Percentiles rank a stretch among this genome's conserved stretches.
These are phyloP conservation scores for Malaclemys terrapin DNA, from an alignment of 2,113 vertebrate species.

Conservation along the genomic window DNA sequence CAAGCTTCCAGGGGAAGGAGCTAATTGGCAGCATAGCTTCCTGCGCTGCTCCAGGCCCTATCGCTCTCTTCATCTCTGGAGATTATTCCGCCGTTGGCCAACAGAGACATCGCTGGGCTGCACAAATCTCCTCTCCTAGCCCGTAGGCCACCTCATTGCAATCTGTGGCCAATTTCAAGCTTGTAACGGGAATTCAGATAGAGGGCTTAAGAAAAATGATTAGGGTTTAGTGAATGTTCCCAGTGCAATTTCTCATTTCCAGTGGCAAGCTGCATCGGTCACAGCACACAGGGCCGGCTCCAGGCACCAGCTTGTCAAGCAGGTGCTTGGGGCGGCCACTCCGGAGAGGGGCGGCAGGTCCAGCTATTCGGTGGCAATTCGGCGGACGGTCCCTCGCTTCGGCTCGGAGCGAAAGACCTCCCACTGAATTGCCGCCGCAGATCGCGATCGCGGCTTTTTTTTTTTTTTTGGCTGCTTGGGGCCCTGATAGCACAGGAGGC, in stretches of 20 bases:
- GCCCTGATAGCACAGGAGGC: background rate
- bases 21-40: background rate
- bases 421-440: too few relatives aligned
- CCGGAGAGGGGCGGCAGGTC: too few relatives aligned
- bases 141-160: background rate
- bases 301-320: too few relatives aligned
- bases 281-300: too few relatives aligned
- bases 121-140: background rate
- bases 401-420: too few relatives aligned
- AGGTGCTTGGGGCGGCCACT: too few relatives aligned
- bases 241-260: background rate
- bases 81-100: background rate
- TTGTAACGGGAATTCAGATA: background rate
- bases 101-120: background rate
- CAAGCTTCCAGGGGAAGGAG: background rate
- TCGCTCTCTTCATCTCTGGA: background rate
- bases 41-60: background rate
- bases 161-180: background rate
- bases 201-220: background rate
- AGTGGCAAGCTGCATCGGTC: background rate
- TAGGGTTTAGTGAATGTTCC: background rate
- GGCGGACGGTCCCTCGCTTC: too few relatives aligned
- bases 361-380: too few relatives aligned
- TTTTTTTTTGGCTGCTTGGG: too few relatives aligned
- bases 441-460: too few relatives aligned